phyloP scores from a whole-genome alignment of 1,140 invertebrate species.

The Neotoxoptera formosana region DNA sequence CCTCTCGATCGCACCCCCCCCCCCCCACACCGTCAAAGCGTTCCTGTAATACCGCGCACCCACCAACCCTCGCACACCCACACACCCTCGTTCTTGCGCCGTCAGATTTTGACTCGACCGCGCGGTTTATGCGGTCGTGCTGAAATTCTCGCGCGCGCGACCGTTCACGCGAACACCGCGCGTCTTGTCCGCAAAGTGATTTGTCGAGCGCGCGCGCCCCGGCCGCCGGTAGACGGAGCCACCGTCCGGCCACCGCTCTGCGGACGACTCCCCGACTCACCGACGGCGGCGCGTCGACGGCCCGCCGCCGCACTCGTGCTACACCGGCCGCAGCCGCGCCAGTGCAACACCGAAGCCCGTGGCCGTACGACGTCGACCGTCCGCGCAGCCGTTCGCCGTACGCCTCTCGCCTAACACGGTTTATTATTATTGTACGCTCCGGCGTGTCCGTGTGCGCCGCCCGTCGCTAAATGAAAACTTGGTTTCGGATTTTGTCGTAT shows the following conservation, averaged over 20 bases:
- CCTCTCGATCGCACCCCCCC: too few species aligned
- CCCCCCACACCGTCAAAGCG: too few species aligned
- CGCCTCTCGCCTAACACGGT: too few species aligned
- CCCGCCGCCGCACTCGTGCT: neutral
- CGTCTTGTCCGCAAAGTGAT: neutral
- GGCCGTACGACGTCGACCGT: neutral
- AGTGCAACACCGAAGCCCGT: neutral
- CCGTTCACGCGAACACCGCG: neutral
- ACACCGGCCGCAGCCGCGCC: neutral
- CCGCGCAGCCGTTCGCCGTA: neutral
- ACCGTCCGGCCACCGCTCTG: neutral
- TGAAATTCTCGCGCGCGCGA: neutral
- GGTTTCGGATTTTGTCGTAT: neutral
- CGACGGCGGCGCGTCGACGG: neutral
- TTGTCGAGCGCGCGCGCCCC: neutral
- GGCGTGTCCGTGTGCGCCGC: neutral
- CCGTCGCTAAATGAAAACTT: neutral
- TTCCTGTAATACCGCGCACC: neutral
- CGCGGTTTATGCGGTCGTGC: neutral
- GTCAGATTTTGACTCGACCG: neutral
- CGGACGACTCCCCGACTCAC: too few species aligned
- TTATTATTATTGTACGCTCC: neutral
- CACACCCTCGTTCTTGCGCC: neutral
- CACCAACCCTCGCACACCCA: neutral
- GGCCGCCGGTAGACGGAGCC: conserved; percentile 37